A percentile compares a stretch with the other conserved stretches of the same genome.
Conservation (phyloP, 2,888 invertebrate genomes). For the Timema podura region DNA sequence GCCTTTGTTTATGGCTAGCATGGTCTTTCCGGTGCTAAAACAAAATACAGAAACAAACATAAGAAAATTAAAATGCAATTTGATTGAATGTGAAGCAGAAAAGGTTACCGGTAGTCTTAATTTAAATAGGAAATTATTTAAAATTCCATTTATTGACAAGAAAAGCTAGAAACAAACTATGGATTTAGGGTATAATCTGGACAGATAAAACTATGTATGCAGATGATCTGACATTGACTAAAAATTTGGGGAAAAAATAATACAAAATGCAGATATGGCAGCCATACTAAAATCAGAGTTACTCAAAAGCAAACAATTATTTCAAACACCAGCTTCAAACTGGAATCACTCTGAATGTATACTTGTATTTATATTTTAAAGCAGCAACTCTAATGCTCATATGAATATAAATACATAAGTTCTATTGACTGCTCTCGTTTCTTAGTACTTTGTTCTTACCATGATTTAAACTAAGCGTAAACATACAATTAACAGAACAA, state of each 20-base stretch:
- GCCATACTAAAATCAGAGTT: slow-evolving; percentile 26
- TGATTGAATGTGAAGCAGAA: slow-evolving; percentile 33
- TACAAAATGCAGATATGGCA: slow-evolving; percentile 32
- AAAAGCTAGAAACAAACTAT: slow-evolving; percentile 32
- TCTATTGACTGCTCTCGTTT: not conserved
- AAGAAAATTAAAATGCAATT: slow-evolving; percentile 37
- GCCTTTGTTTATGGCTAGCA: slow-evolving; percentile 82
- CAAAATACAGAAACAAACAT: slow-evolving; percentile 54
- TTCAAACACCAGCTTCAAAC: not conserved
- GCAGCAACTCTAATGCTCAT: no score
- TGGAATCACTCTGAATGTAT: no score
- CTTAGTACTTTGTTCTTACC: not conserved
- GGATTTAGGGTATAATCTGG: slow-evolving; percentile 29
- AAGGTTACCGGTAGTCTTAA: slow-evolving; percentile 30
- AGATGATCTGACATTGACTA: slow-evolving; percentile 30
- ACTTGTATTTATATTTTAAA: no score
- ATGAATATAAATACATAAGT: not conserved
- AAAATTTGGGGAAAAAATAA: slow-evolving; percentile 25
- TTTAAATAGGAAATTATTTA: slow-evolving; percentile 31
- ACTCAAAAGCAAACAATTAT: slow-evolving; percentile 20
- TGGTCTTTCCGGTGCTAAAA: slow-evolving; percentile 76
- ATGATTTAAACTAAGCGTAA: not conserved
- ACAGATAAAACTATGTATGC: slow-evolving; percentile 30
- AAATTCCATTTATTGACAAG: slow-evolving; percentile 30
- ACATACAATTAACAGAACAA: slow-evolving; percentile 19